Percentiles rank a stretch among this genome's conserved stretches.
These are phyloP conservation scores for Sternotherus odoratus DNA, from an alignment of 2,797 vertebrate genomes.

Conservation along the genomic window DNA sequence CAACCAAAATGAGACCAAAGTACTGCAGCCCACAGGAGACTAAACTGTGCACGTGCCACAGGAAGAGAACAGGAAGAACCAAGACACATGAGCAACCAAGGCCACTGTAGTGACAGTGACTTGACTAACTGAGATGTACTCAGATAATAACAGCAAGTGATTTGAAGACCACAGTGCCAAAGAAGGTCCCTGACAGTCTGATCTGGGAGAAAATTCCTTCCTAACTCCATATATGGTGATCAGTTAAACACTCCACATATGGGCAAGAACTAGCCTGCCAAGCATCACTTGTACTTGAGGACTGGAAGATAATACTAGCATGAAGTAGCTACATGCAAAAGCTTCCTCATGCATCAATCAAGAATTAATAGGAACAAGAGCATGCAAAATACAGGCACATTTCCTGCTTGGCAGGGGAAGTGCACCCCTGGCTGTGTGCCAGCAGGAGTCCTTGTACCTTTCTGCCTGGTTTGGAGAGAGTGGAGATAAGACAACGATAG, in stretches of 20 bases:
- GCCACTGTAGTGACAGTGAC: too few species aligned
- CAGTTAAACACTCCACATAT: not conserved
- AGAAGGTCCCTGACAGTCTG: not conserved
- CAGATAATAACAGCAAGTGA: too few species aligned
- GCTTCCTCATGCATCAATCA: not conserved
- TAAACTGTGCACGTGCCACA: not conserved
- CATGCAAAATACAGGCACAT: not conserved
- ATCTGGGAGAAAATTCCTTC: not conserved
- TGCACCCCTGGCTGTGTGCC: accelerated
- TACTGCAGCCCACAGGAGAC: not conserved
- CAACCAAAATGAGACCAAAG: not conserved
- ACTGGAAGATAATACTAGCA: not conserved
- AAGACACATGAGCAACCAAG: not conserved
- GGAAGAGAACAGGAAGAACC: not conserved
- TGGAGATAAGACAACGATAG: not conserved
- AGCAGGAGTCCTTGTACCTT: not conserved
- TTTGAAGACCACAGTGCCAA: not conserved
- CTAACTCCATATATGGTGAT: not conserved
- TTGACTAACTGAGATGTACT: too few species aligned
- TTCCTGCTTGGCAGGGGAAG: not conserved
- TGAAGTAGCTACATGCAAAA: not conserved
- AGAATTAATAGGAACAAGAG: not conserved
- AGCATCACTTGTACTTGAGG: not conserved
- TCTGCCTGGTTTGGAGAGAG: not conserved
- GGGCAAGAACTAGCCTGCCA: not conserved